Evolutionary conservation across 1,140 invertebrate species (phyloP).

Genomic region (Drosophila miranda): DNA sequence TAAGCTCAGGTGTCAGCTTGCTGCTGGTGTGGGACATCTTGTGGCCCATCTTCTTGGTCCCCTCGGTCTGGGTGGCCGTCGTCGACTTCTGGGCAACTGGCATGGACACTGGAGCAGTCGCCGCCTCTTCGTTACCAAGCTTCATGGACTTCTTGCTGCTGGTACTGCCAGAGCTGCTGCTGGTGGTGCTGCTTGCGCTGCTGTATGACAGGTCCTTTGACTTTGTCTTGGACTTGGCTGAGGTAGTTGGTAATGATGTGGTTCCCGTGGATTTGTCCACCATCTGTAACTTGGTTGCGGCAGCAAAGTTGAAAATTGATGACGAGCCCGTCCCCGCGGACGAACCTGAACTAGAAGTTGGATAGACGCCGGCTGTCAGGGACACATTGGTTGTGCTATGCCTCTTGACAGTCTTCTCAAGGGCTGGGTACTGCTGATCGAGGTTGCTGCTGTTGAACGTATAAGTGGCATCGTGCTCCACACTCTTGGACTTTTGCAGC

Average conservation of each 20-base stretch:
- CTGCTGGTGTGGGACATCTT: constrained; percentile 8
- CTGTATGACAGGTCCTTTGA: constrained; percentile 33
- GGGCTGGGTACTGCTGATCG: constrained; percentile 79
- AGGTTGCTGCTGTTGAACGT: constrained; percentile 74
- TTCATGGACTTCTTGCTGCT: constrained; percentile 32
- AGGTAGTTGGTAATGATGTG: constrained; percentile 30
- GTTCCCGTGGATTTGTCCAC: constrained; percentile 27
- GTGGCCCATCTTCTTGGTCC: constrained; percentile 40
- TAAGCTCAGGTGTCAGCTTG: constrained; percentile 10
- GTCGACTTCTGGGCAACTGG: constrained; percentile 46
- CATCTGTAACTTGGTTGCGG: constrained; percentile 59
- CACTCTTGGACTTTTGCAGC: constrained; percentile 80
- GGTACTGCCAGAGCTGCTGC: not conserved
- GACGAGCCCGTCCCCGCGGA: constrained; percentile 9
- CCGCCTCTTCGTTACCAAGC: constrained; percentile 47
- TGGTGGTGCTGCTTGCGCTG: constrained; percentile 15
- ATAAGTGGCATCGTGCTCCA: constrained; percentile 74
- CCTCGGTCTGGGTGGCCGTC: constrained; percentile 61
- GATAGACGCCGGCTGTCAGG: constrained; percentile 7
- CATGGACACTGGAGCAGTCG: constrained; percentile 5
- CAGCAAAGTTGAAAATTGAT: constrained; percentile 69
- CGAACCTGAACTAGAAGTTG: not conserved
- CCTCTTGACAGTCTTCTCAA: constrained; percentile 81
- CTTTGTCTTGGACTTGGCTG: constrained; percentile 51
- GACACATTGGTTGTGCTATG: constrained; percentile 74